Percentiles rank a stretch among this genome's conserved stretches.
Evolutionary conservation across 2,797 vertebrate genomes (phyloP).

Genomic region (Cheirogaleus major): DNA sequence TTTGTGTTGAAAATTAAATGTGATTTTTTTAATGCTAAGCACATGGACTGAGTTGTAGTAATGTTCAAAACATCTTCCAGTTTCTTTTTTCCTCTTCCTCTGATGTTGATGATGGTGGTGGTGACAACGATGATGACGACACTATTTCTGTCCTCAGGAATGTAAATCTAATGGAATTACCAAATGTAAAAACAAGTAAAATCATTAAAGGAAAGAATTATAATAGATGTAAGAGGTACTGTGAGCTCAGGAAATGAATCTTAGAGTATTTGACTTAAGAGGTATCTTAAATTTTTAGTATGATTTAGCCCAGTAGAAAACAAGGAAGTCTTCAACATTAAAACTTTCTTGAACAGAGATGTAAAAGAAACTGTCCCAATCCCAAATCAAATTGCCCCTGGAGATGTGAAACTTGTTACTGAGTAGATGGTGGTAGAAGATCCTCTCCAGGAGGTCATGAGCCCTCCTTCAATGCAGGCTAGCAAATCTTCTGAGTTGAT

Average conservation of each 20-base stretch:
- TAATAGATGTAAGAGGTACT: neutral
- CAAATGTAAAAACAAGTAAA: neutral
- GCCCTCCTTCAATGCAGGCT: neutral
- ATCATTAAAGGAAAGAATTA: neutral
- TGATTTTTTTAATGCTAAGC: neutral
- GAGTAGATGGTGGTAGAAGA: neutral
- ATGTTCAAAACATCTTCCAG: neutral
- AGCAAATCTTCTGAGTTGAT: neutral
- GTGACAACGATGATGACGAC: neutral
- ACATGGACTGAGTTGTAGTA: neutral
- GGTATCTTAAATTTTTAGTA: neutral
- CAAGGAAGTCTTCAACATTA: neutral
- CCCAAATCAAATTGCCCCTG: neutral
- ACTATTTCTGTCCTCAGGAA: neutral
- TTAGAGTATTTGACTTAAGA: neutral
- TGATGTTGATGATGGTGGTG: neutral
- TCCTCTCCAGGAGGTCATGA: neutral
- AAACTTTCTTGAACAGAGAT: neutral
- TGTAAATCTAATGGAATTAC: neutral
- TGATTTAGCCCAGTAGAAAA: neutral
- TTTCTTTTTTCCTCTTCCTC: neutral
- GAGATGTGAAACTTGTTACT: neutral
- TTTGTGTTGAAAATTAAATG: neutral
- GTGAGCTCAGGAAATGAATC: neutral
- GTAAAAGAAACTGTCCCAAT: neutral